Evolutionary conservation across 2,113 vertebrate genomes (phyloP), one percentile per base, ranked within the genome.

Genomic region (Hepsetus odoe): DNA sequence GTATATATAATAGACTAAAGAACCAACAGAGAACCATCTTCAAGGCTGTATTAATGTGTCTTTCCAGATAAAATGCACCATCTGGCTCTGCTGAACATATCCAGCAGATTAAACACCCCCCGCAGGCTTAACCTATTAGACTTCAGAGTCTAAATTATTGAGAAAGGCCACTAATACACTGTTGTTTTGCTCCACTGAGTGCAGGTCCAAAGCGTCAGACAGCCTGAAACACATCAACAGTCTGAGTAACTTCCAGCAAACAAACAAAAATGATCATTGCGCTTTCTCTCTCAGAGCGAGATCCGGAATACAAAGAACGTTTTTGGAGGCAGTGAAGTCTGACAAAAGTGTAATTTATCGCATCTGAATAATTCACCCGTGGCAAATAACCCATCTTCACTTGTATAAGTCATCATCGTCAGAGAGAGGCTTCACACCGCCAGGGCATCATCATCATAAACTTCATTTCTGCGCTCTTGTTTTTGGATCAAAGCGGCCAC

Each of bases 401-500:
- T 72, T 84, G 44, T 83, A 72, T 56, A 80, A 44, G 42, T 11
- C 40, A 74, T 82, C 80, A 79, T 79, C 61, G 26, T 64, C 28
- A 58, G 30, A 69, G 42, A 56, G 65, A 69, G n/a, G 71, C 51
- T 33, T 75, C 8, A 65, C 30, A 76, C 71, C 38, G 58, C 74
- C 49, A 44, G 24, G 55, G 33, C 22, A 81, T 74, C 46, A 72
- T 53, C 73, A 82, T 80, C 51, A 85, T 80, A 85, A 86, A 84
- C 81, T 82, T 88, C 55, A 82, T 78, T n/a, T 86, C 35, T 70
- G 70, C 44, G 77, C 67, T 83, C 79, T 86, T 84, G 86, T 90
- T 90, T 87, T 79, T 84, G 82, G 77, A 85, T 86, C 82, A 86
- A 87, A 87, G 83, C 85, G 81, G 65, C 80, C 74, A 83, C 85